Percentiles rank a stretch among this genome's conserved stretches.
These are phyloP conservation scores for Cliona cf. orientalis DNA, from an alignment of 37 sponge, comb jelly and placozoan genomes.

Conservation along the genomic window DNA sequence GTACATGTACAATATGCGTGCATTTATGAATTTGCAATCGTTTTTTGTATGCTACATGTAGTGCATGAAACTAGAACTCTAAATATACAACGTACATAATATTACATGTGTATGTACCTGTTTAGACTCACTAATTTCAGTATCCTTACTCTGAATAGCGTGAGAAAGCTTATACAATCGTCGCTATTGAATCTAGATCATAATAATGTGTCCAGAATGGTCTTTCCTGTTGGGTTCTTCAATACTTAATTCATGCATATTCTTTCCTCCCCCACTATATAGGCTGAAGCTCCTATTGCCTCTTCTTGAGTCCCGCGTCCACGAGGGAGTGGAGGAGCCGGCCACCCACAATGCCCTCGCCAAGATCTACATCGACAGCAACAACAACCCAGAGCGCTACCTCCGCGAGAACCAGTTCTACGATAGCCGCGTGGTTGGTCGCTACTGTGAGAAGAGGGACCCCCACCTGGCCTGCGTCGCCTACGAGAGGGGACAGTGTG, in stretches of 20 bases:
- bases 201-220: background rate
- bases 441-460: conserved; percentile 99
- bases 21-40: background rate
- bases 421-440: conserved; percentile 93
- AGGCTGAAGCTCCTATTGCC: conserved; percentile 96
- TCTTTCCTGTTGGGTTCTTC: background rate
- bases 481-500: conserved; percentile 98
- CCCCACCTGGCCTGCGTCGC: conserved; percentile 99
- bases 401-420: conserved; percentile 98
- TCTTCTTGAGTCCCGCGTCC: conserved; percentile 88
- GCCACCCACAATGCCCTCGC: conserved; percentile 99
- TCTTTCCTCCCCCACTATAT: background rate
- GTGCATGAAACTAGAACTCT: no score
- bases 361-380: conserved; percentile 99
- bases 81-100: no score
- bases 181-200: background rate
- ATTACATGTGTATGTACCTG: no score
- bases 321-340: conserved; percentile 92
- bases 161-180: background rate
- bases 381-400: conserved; percentile 99
- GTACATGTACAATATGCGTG: no score
- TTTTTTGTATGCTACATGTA: background rate
- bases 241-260: background rate
- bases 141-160: background rate
- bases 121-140: no score